Conservation (phyloP, 2,113 vertebrate species). For the Megaptera novaeangliae region DNA sequence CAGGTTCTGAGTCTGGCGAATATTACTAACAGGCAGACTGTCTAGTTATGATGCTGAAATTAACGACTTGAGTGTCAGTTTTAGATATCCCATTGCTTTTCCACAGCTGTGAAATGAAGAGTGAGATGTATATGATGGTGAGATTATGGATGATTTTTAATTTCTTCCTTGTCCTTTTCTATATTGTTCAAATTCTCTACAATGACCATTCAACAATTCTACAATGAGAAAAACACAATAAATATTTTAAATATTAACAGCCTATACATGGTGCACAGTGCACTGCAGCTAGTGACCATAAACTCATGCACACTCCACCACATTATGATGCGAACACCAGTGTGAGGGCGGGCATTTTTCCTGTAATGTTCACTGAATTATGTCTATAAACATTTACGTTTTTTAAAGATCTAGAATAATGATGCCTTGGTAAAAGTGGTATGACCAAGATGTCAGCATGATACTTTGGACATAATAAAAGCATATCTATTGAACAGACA, state of each 20-base stretch:
- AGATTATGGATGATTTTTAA: not conserved
- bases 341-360: not conserved
- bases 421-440: not conserved
- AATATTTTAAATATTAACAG: not conserved
- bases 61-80: not conserved
- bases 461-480: not conserved
- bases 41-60: not conserved
- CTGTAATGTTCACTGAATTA: not conserved
- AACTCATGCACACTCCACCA: not conserved
- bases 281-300: not conserved
- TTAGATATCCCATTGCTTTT: not conserved
- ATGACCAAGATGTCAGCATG: not conserved
- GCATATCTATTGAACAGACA: not conserved
- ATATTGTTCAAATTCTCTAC: not conserved
- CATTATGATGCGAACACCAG: not conserved
- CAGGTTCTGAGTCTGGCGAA: not conserved
- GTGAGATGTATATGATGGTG: not conserved
- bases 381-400: not conserved
- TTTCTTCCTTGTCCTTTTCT: not conserved
- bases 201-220: not conserved
- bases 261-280: not conserved
- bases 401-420: not conserved
- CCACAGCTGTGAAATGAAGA: not conserved
- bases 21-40: not conserved
- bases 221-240: not conserved